Conservation (phyloP, 2,797 vertebrate genomes). For the Tadarida brasiliensis region DNA sequence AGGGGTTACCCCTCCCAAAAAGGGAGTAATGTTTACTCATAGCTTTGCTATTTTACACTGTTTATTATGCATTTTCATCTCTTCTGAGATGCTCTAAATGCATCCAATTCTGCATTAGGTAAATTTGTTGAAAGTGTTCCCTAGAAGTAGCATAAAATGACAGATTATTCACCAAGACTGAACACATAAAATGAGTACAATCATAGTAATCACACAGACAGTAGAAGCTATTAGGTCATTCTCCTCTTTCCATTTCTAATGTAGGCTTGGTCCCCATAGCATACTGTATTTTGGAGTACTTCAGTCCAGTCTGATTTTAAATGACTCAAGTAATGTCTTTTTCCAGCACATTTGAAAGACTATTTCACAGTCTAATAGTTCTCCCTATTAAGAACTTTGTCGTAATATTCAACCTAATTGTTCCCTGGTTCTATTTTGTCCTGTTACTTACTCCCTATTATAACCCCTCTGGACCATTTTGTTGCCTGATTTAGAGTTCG, state of each 20-base stretch:
- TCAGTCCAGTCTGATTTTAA: slow-evolving; percentile 79
- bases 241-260: not conserved
- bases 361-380: slow-evolving; percentile 85
- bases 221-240: slow-evolving; percentile 32
- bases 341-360: slow-evolving; percentile 77
- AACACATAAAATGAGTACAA: slow-evolving; percentile 68
- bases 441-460: slow-evolving; percentile 78
- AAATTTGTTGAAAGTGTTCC: slow-evolving; percentile 70
- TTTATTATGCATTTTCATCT: slow-evolving; percentile 58
- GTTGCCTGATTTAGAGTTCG: slow-evolving; percentile 1
- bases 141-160: slow-evolving; percentile 69
- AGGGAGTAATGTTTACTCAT: slow-evolving; percentile 19
- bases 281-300: slow-evolving; percentile 46
- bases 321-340: slow-evolving; percentile 80
- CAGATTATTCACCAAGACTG: slow-evolving; percentile 55
- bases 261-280: not conserved
- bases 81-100: slow-evolving; percentile 63
- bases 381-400: slow-evolving; percentile 84
- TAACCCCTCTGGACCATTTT: slow-evolving; percentile 31
- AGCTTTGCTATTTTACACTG: slow-evolving; percentile 41
- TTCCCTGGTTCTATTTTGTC: slow-evolving; percentile 75
- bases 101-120: slow-evolving; percentile 61
- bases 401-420: slow-evolving; percentile 80
- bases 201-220: slow-evolving; percentile 51
- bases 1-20: not conserved